These are phyloP conservation scores for Drosophila acutilabella DNA, from an alignment of 2,888 invertebrate genomes.

Conservation along the genomic window DNA sequence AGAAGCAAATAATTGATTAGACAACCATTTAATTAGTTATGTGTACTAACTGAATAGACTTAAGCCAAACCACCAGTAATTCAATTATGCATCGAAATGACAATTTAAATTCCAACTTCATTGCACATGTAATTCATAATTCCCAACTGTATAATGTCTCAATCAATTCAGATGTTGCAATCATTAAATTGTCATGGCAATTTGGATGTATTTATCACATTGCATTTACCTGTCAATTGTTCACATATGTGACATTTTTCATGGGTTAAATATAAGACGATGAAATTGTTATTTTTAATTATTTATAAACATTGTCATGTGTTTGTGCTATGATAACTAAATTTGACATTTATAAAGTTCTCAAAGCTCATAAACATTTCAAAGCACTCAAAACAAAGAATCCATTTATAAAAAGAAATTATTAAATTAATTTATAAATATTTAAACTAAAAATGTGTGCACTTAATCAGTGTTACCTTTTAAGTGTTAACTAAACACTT, in stretches of 20 bases:
- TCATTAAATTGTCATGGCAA: slow-evolving; percentile 49
- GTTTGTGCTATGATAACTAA: not conserved
- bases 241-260: slow-evolving; percentile 11
- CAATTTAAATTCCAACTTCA: slow-evolving; percentile 37
- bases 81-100: slow-evolving; percentile 21
- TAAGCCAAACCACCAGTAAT: slow-evolving; percentile 16
- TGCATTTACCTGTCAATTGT: slow-evolving; percentile 28
- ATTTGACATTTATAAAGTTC: not conserved
- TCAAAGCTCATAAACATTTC: not conserved
- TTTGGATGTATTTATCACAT: slow-evolving; percentile 41
- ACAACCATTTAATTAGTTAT: not conserved
- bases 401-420: too few relatives aligned
- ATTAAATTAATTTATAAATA: too few relatives aligned
- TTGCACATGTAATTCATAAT: slow-evolving; percentile 31
- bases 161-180: slow-evolving; percentile 47
- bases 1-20: slow-evolving; percentile 2
- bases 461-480: too few relatives aligned
- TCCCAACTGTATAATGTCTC: slow-evolving; percentile 43
- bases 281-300: slow-evolving; percentile 20
- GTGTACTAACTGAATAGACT: not conserved
- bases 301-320: slow-evolving; percentile 22
- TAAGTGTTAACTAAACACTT: not conserved
- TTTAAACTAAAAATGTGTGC: too few relatives aligned
- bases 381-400: not conserved
- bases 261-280: slow-evolving; percentile 6